Evolutionary conservation across 2,888 invertebrate species (phyloP).

Genomic region (Sacculina carcini): DNA sequence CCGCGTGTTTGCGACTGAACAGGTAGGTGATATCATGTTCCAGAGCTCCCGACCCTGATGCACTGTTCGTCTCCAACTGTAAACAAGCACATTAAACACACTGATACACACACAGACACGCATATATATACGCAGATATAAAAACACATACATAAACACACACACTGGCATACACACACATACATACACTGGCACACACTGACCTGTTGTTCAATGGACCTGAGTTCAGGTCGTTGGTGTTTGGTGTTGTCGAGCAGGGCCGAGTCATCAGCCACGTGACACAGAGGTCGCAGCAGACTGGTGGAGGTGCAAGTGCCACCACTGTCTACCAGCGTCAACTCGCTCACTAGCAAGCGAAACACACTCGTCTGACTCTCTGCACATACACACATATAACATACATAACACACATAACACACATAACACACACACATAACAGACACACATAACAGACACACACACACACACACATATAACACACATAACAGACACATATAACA

Average conservation of each 20-base stretch:
- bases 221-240: no score
- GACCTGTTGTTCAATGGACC: slow-evolving; percentile 94
- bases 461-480: no score
- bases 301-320: slow-evolving; percentile 72
- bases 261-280: slow-evolving; percentile 66
- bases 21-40: slow-evolving; percentile 88
- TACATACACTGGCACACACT: neutral
- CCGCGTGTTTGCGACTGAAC: slow-evolving; percentile 32
- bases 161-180: neutral
- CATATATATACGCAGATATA: neutral
- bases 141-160: neutral
- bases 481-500: no score
- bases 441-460: no score
- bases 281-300: slow-evolving; percentile 49
- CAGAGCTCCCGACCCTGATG: slow-evolving; percentile 79
- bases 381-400: no score
- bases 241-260: slow-evolving; percentile 89
- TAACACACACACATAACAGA: no score
- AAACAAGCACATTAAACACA: slow-evolving; percentile 15
- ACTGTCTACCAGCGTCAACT: slow-evolving; percentile 81
- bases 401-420: no score
- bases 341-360: slow-evolving; percentile 50
- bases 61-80: slow-evolving; percentile 77
- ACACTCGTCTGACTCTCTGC: slow-evolving; percentile 55
- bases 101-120: neutral